phyloP scores from a whole-genome alignment of 2,113 vertebrate genomes.

The Plotosus lineatus region DNA sequence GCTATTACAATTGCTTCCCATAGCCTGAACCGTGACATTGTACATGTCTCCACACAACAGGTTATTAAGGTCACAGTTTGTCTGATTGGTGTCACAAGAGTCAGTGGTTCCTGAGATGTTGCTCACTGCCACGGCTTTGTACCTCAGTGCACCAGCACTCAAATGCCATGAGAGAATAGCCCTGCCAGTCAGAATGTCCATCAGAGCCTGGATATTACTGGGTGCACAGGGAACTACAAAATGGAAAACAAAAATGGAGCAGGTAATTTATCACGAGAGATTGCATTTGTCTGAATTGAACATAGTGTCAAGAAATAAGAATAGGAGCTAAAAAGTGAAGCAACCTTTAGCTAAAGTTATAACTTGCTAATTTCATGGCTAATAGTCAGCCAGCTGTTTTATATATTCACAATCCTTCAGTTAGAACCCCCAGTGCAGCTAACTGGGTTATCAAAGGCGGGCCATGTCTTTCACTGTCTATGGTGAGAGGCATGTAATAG shows the following conservation, averaged over 20 bases:
- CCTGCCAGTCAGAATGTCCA: conserved; percentile 59
- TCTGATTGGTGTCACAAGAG: conserved; percentile 54
- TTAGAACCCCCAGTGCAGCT: too few species aligned
- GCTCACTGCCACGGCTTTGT: conserved; percentile 50
- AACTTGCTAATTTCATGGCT: neutral
- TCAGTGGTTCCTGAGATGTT: conserved; percentile 39
- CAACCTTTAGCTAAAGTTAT: neutral
- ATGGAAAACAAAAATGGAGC: conserved; percentile 34
- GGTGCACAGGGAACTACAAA: conserved; percentile 67
- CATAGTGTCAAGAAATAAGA: neutral
- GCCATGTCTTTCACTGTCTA: too few species aligned
- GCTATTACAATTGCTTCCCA: conserved; percentile 66
- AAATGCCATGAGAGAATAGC: conserved; percentile 64
- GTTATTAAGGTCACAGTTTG: conserved; percentile 61
- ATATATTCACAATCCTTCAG: neutral
- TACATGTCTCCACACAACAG: conserved; percentile 70
- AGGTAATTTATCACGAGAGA: neutral
- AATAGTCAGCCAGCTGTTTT: neutral
- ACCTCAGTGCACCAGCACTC: conserved; percentile 60
- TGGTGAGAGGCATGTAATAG: too few species aligned
- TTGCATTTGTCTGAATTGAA: neutral
- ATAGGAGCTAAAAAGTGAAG: neutral
- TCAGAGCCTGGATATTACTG: conserved; percentile 50
- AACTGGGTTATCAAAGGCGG: too few species aligned
- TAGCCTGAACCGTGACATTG: conserved; percentile 61